These are phyloP conservation scores for Peromyscus leucopus DNA, from an alignment of 2,113 vertebrate species.

Conservation along the genomic window DNA sequence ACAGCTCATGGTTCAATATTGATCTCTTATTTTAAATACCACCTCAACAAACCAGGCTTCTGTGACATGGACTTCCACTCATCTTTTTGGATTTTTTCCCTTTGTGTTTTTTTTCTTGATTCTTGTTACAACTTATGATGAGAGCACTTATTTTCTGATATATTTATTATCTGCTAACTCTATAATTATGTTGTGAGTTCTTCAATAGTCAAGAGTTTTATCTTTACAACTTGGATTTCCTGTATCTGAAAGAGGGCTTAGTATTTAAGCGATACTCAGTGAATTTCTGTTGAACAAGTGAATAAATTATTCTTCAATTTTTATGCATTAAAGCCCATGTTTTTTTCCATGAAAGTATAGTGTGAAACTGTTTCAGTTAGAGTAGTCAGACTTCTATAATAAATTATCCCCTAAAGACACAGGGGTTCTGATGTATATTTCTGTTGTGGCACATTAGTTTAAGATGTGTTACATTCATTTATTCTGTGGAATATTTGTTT, in stretches of 20 bases:
- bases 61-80: background rate
- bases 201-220: background rate
- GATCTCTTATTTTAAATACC: background rate
- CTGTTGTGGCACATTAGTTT: background rate
- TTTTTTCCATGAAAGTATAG: background rate
- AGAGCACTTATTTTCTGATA: background rate
- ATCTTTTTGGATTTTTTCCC: background rate
- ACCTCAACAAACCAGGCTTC: background rate
- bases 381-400: background rate
- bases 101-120: conserved; percentile 49
- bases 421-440: background rate
- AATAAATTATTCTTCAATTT: background rate
- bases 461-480: background rate
- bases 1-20: background rate
- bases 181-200: background rate
- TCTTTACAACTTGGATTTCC: background rate
- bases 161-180: background rate
- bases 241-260: background rate
- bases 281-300: background rate
- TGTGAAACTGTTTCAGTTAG: background rate
- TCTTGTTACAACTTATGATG: background rate
- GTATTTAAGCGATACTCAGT: background rate
- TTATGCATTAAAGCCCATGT: background rate
- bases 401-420: background rate
- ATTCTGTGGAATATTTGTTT: background rate